These are phyloP conservation scores for Trichomalopsis sarcophagae DNA, from an alignment of 1,140 invertebrate species.

Conservation along the genomic window DNA sequence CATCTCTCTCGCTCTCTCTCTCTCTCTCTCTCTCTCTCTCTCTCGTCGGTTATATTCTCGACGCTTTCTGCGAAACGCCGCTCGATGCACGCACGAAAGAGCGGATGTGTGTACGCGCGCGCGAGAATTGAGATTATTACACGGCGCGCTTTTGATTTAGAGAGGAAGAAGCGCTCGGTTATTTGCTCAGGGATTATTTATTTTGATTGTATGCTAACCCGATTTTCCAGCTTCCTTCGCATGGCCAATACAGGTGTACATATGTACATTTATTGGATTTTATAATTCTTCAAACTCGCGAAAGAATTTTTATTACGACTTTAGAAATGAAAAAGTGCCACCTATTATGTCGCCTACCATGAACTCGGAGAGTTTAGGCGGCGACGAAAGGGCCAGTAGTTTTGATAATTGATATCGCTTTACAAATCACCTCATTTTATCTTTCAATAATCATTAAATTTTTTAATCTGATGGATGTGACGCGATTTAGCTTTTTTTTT, in stretches of 20 bases:
- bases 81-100: neutral
- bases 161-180: neutral
- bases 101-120: neutral
- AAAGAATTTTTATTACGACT: no score
- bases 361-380: no score
- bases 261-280: no score
- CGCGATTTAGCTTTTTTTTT: no score
- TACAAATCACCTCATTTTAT: no score
- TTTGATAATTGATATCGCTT: no score
- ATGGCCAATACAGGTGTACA: neutral
- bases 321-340: no score
- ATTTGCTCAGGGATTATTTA: conserved; percentile 28
- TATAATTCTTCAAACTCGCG: no score
- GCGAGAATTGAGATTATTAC: conserved; percentile 10
- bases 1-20: conserved; percentile 52
- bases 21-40: conserved; percentile 36
- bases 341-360: no score
- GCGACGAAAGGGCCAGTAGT: no score
- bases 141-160: conserved; percentile 31
- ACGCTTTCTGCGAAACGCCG: neutral
- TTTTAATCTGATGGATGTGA: no score
- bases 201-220: conserved; percentile 28
- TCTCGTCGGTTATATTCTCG: conserved; percentile 2
- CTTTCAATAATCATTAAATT: no score
- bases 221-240: neutral